Conservation (phyloP, 2,113 vertebrate genomes). For the Furnarius figulus region DNA sequence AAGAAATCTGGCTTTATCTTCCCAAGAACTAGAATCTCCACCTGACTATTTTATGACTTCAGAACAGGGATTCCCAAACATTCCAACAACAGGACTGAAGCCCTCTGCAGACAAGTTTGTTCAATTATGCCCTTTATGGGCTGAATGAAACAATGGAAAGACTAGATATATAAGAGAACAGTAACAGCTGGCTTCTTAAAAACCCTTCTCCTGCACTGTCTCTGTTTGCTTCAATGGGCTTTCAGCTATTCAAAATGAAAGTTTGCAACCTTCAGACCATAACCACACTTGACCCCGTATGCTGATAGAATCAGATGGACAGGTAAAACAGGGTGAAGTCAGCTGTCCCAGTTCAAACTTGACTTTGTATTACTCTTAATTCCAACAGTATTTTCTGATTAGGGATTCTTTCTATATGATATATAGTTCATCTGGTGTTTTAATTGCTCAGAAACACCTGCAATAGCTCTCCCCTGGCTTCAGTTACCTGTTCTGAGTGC, state of each 20-base stretch:
- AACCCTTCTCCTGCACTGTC: background rate
- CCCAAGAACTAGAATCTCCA: background rate
- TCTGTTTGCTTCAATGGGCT: background rate
- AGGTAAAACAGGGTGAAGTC: background rate
- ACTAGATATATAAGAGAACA: rapidly evolving
- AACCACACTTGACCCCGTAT: background rate
- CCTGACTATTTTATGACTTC: background rate
- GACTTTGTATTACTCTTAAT: background rate
- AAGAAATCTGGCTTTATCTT: background rate
- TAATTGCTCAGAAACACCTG: background rate
- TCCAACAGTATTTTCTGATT: background rate
- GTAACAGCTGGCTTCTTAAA: background rate
- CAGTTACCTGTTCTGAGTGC: background rate
- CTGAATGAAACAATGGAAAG: background rate
- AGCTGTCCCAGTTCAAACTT: background rate
- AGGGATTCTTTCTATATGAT: background rate
- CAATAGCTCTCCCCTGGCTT: background rate
- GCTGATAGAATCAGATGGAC: background rate
- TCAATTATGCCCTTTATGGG: background rate
- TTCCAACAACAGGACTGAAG: background rate
- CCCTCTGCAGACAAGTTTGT: background rate
- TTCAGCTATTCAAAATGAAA: background rate
- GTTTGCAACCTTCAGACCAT: background rate
- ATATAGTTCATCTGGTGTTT: background rate
- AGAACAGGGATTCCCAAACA: background rate